These are phyloP conservation scores for Eutolmus rufibarbis DNA, from an alignment of 2,888 invertebrate genomes.

Conservation along the genomic window DNA sequence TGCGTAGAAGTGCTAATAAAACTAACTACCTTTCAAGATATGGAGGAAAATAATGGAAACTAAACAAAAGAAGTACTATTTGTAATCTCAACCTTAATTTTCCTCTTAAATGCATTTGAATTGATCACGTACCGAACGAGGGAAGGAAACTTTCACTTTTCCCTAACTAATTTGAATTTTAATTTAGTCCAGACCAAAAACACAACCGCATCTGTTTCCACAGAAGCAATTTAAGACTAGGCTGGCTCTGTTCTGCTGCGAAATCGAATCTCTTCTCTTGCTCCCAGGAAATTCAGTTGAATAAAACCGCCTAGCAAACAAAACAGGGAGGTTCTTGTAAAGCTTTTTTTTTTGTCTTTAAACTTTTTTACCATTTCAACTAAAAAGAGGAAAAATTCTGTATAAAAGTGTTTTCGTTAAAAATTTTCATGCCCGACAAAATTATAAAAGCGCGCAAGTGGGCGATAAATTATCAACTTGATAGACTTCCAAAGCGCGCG, in stretches of 20 bases:
- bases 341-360: neutral
- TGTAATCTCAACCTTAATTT: neutral
- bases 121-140: neutral
- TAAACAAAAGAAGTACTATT: neutral
- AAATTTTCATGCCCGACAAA: neutral
- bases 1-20: neutral
- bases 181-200: neutral
- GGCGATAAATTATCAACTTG: neutral
- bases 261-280: neutral
- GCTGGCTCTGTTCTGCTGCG: neutral
- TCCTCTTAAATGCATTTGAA: neutral
- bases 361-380: neutral
- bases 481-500: neutral
- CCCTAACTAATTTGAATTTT: neutral
- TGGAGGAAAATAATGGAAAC: neutral
- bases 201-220: neutral
- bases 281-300: neutral
- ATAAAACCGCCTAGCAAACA: neutral
- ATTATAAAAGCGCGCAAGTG: neutral
- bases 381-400: neutral
- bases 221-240: neutral
- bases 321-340: neutral
- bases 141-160: neutral
- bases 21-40: neutral
- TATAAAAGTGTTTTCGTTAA: neutral